Evolutionary conservation across 2,888 invertebrate genomes (phyloP), one percentile per base, ranked within the genome.

Genomic region (Germaria angustata): DNA sequence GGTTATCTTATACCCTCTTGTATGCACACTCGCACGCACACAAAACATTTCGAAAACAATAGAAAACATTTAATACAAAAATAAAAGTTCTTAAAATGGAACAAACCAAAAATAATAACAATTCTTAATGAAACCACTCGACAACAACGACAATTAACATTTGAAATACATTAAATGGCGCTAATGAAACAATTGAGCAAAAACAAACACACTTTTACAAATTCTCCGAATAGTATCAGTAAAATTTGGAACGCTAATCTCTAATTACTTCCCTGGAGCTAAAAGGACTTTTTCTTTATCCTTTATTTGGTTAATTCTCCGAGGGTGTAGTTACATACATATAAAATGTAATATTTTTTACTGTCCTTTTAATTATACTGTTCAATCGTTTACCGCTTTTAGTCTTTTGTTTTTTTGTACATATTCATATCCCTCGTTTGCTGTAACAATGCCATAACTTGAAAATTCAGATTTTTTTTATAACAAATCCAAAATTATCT

Each of bases 211-310:
- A 34, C 17, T 32, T 9, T 1, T 15, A 65, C 32, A 46, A 28
- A 57, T 65, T 86, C 81, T 84, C 84, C 24, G 8, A 44, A 51
- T 59, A 72, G 57, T 59, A 59, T 61, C 51, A 88, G 88, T 88
- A 86, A 88, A n/a, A 86, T 89, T 88, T 85, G 88, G 4, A 87
- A 88, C 89, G 89, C 89, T 89, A 89, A 90, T 90, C 88, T 88
- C 87, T 91, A 90, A 90, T 90, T 90, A 90, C 89, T 87, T 89
- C 90, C 89, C 84, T 75, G n/a, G 84, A 79, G 86, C 79, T 61
- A 66, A 66, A 59, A 11, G 39, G 15, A 57, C 15, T 24, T 39
- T 53, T 49, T 44, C 44, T 49, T 9, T 41, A 53, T 44, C 9
- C 0, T 32, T n/a, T 7, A 8, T 4, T n/a, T 39, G 15, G 4